Conservation (phyloP, 1,140 invertebrate genomes). For the Saxidomus purpurata region DNA sequence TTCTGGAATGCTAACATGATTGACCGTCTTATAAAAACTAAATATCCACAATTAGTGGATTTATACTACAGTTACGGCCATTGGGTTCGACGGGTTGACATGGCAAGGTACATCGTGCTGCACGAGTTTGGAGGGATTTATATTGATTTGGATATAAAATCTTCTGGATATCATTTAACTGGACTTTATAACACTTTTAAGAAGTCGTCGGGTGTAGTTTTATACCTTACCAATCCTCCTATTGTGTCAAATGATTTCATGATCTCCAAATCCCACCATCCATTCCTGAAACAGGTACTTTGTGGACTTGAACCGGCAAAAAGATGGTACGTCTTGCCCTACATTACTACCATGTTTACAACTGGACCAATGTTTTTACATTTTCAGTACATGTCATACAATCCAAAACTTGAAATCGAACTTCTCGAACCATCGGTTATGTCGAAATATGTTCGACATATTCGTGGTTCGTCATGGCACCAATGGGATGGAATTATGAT, state of each 20-base stretch:
- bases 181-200: neutral
- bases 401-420: neutral
- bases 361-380: conserved; percentile 34
- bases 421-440: neutral
- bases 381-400: neutral
- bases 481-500: conserved; percentile 41
- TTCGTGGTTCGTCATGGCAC: conserved; percentile 37
- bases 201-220: neutral
- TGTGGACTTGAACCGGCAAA: conserved; percentile 25
- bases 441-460: conserved; percentile 11
- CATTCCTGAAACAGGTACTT: neutral
- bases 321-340: conserved; percentile 9
- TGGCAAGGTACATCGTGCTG: conserved; percentile 23
- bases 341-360: conserved; percentile 55
- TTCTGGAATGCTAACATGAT: conserved; percentile 44
- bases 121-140: conserved; percentile 36
- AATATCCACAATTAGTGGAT: conserved; percentile 11
- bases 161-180: neutral
- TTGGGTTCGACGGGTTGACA: conserved; percentile 32
- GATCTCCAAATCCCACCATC: neutral
- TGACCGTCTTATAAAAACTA: neutral
- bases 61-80: conserved; percentile 29
- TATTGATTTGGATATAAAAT: conserved; percentile 35
- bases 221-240: neutral
- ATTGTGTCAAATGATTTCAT: neutral